Evolutionary conservation across 2,888 invertebrate genomes (phyloP), one percentile per base, ranked within the genome.

Genomic region (Alviniconcha strummeri): DNA sequence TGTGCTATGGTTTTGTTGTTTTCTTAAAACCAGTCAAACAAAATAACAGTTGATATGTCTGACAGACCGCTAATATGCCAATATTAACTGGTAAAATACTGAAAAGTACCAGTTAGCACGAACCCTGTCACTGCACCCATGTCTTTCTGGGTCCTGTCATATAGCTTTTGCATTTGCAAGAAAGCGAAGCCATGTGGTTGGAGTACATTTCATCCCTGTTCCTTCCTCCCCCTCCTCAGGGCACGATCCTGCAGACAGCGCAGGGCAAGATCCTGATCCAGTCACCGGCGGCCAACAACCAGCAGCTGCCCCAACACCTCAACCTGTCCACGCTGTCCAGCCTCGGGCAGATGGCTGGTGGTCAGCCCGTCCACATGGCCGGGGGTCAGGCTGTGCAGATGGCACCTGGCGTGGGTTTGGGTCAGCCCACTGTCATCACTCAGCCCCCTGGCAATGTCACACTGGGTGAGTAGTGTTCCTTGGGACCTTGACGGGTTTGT

Each of bases 161-260:
- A 36, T 36, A 36, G 36, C 36, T 36, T 36, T 9, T 75, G 13
- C 15, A 75, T 13, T 15, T 75, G 75, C 15, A 13, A 15, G 6
- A 15, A 54, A 13, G 36, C 0, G 36, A 36, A 36, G 36, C 36
- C 36, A 36, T 36, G 36, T 36, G 36, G 36, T 36, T 36, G 36
- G 36, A 36, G 36, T 36, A 36, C 36, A 36, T 36, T 36, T 36
- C 36, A 36, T 36, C 36, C 36, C 36, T 36, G 36, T 36, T 36
- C 36, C 36, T 36, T 3, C 36, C 36, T 36, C 36, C 55, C 54
- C 17, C 64, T 77, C 86, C 90, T 60, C 91, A 90, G 87, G 91
- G 91, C 15, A 90, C 91, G 52, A 84, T 91, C 64, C 90, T 91
- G 75, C 90, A 91, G 84, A 91, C 91, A 17, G 86, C 91, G 5